Evolutionary conservation across 2,797 vertebrate genomes (phyloP).

Genomic region (Vultur gryphus): DNA sequence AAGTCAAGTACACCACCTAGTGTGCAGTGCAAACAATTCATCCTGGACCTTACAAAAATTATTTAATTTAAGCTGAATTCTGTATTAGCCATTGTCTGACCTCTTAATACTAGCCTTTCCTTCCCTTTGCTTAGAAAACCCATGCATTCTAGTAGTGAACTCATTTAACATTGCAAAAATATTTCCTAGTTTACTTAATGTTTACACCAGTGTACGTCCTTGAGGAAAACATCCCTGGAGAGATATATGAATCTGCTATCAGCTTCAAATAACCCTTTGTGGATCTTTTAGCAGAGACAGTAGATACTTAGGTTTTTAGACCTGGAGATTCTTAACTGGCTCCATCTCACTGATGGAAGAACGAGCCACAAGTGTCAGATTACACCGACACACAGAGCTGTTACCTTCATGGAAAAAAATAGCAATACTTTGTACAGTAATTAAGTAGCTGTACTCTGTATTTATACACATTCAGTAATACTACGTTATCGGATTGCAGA

Average conservation of each 20-base stretch:
- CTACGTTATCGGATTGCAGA: rapidly evolving
- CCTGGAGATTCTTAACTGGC: not conserved
- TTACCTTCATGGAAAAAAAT: not conserved
- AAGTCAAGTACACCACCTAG: conserved; percentile 67
- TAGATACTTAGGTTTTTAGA: not conserved
- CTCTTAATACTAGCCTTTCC: not conserved
- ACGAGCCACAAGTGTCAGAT: not conserved
- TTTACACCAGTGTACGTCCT: not conserved
- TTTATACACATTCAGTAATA: not conserved
- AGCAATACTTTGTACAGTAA: not conserved
- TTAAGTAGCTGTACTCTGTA: not conserved
- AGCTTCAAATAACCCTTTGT: not conserved
- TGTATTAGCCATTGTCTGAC: not conserved
- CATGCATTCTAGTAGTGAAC: not conserved
- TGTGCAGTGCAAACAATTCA: conserved; percentile 40
- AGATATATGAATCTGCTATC: not conserved
- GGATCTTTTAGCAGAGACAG: not conserved
- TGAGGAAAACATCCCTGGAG: not conserved
- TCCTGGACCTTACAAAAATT: not conserved
- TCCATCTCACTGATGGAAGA: not conserved
- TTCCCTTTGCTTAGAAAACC: not conserved
- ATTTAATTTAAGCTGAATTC: not conserved
- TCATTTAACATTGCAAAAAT: not conserved
- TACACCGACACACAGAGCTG: not conserved
- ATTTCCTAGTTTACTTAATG: not conserved